These are phyloP conservation scores for Axea sp. DNA, from an alignment of 2,888 invertebrate species.

Conservation along the genomic window DNA sequence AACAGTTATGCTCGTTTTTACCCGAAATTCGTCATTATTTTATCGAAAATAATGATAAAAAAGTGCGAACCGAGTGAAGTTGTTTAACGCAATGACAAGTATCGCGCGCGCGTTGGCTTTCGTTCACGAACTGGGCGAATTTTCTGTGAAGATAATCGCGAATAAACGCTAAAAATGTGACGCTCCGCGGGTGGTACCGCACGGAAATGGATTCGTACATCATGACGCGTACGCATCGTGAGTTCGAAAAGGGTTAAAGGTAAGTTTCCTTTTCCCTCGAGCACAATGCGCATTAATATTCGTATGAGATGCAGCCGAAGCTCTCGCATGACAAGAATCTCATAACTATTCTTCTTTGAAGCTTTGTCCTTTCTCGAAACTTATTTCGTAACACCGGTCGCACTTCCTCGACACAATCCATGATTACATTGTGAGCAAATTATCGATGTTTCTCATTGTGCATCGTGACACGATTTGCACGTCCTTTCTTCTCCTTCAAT, in stretches of 20 bases:
- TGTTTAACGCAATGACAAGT: too few species aligned
- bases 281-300: conserved; percentile 59
- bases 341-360: conserved; percentile 48
- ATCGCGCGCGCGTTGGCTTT: too few species aligned
- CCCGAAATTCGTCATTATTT: too few species aligned
- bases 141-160: too few species aligned
- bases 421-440: conserved; percentile 60
- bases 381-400: conserved; percentile 58
- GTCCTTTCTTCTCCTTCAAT: conserved; percentile 19
- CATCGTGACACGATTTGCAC: conserved; percentile 35
- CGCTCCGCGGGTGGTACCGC: conserved; percentile 10
- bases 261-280: conserved; percentile 49
- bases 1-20: too few species aligned
- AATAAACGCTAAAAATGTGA: conserved; percentile 9
- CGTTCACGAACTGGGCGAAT: too few species aligned
- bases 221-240: conserved; percentile 46
- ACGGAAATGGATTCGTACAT: conserved; percentile 30
- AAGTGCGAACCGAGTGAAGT: too few species aligned
- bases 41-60: too few species aligned
- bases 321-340: conserved; percentile 56
- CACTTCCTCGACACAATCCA: conserved; percentile 43
- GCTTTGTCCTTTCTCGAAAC: conserved; percentile 47
- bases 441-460: conserved; percentile 42
- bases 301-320: conserved; percentile 45
- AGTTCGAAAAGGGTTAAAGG: conserved; percentile 50